phyloP scores from a whole-genome alignment of 2,113 vertebrate genomes.

The Loxodonta africana region DNA sequence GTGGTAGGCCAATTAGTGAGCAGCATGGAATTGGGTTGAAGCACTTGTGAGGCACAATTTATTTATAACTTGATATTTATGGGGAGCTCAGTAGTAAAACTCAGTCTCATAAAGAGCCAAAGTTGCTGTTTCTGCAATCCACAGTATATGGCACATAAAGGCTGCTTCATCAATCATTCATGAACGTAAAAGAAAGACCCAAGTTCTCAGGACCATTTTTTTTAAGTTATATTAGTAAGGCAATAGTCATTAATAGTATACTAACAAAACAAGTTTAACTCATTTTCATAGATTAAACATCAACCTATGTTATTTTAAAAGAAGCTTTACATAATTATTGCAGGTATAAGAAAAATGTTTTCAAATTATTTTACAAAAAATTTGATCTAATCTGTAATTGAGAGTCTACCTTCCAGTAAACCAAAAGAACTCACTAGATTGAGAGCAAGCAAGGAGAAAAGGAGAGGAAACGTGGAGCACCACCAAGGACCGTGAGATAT shows the following conservation, averaged over 20 bases:
- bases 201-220: neutral
- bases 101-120: slow-evolving; percentile 58
- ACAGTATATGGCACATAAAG: slow-evolving; percentile 55
- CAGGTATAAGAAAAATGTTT: neutral
- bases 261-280: neutral
- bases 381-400: neutral
- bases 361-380: neutral
- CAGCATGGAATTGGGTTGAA: slow-evolving; percentile 48
- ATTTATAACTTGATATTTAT: slow-evolving; percentile 81
- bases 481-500: too few species aligned
- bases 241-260: neutral
- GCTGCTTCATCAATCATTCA: slow-evolving; percentile 2
- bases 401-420: neutral
- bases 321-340: neutral
- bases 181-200: neutral
- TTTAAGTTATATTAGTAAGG: neutral
- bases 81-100: slow-evolving; percentile 71
- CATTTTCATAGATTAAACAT: slow-evolving; percentile 23
- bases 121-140: slow-evolving; percentile 68
- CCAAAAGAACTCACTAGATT: neutral
- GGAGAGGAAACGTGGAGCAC: neutral
- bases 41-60: slow-evolving; percentile 62
- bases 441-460: neutral
- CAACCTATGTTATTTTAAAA: neutral
- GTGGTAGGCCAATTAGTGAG: slow-evolving; percentile 71